phyloP scores from a whole-genome alignment of 2,888 invertebrate genomes.

The Eurois occulta region DNA sequence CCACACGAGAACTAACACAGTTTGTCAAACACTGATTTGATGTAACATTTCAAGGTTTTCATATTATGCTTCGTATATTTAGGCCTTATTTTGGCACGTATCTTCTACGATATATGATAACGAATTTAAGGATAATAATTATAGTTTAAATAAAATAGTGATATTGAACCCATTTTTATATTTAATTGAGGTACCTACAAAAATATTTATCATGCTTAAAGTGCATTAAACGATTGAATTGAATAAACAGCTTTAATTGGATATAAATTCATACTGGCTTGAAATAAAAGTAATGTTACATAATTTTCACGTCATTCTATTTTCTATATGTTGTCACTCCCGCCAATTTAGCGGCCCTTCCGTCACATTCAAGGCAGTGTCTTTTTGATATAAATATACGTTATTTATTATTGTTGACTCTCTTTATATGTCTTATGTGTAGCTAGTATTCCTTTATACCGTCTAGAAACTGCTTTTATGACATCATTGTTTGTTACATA shows the following conservation, averaged over 20 bases:
- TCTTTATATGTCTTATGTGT: constrained; percentile 44
- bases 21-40: constrained; percentile 1
- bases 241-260: not conserved
- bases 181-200: not conserved
- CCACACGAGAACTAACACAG: constrained; percentile 5
- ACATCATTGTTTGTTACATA: not conserved
- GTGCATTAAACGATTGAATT: not conserved
- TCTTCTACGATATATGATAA: not conserved
- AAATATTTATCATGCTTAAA: not conserved
- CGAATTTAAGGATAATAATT: not conserved
- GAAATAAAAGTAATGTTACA: not conserved
- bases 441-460: constrained; percentile 47
- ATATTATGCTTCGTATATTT: not conserved
- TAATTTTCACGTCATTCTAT: not conserved
- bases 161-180: not conserved
- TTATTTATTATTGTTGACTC: constrained; percentile 67
- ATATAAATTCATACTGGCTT: not conserved
- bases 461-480: constrained; percentile 13
- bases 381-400: constrained; percentile 64
- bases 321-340: not conserved
- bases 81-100: not conserved
- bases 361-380: constrained; percentile 59
- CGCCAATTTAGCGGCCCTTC: constrained; percentile 46
- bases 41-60: constrained; percentile 22
- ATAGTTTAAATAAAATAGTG: not conserved